Conservation (phyloP, 2,797 vertebrate genomes). For the Chelmon rostratus region DNA sequence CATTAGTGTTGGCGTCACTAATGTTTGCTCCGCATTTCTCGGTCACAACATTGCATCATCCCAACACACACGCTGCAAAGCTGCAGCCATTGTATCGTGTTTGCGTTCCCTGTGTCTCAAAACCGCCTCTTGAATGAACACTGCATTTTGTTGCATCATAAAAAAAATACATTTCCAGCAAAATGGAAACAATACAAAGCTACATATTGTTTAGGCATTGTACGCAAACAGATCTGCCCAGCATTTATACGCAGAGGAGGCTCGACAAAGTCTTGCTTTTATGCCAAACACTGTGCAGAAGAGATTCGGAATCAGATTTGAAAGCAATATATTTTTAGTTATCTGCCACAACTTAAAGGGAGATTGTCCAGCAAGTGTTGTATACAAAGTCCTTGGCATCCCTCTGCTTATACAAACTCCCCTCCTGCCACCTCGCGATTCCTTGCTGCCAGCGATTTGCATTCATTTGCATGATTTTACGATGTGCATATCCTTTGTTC, state of each 20-base stretch:
- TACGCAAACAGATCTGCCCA: conserved; percentile 30
- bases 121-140: conserved; percentile 21
- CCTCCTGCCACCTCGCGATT: conserved; percentile 65
- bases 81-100: conserved; percentile 41
- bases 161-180: conserved; percentile 17
- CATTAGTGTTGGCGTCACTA: conserved; percentile 56
- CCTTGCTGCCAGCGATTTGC: conserved; percentile 86
- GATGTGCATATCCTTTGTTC: conserved; percentile 92
- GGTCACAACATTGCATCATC: conserved; percentile 65
- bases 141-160: conserved; percentile 41
- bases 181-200: conserved; percentile 30
- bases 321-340: conserved; percentile 59
- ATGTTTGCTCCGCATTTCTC: conserved; percentile 65
- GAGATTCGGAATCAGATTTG: conserved; percentile 57
- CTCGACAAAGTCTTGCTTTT: conserved; percentile 20
- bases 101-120: conserved; percentile 43
- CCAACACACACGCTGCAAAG: conserved; percentile 26
- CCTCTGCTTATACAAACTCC: conserved; percentile 66
- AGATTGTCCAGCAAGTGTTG: conserved; percentile 62
- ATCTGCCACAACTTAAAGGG: conserved; percentile 56
- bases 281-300: conserved; percentile 14
- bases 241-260: conserved; percentile 39
- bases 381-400: conserved; percentile 69
- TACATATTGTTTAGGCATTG: conserved; percentile 8
- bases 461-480: conserved; percentile 92